Evolutionary conservation across 2,888 invertebrate genomes (phyloP).

Genomic region (Melipona bicolor): DNA sequence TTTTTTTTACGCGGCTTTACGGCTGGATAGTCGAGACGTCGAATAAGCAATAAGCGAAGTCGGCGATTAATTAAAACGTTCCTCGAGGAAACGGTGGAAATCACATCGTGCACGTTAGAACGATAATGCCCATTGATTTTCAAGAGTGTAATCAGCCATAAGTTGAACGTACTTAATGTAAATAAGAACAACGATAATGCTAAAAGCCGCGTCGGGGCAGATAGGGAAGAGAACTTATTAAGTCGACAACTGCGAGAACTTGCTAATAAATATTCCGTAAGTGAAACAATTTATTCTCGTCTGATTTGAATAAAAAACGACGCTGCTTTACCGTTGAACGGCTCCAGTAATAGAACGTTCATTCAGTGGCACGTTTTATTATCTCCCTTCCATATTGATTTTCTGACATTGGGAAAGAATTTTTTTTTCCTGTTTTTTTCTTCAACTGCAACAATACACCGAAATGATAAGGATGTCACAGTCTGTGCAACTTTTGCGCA

Average conservation of each 20-base stretch:
- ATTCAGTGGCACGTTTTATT: conserved; percentile 23
- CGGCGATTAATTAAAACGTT: neutral
- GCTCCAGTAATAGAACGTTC: conserved; percentile 8
- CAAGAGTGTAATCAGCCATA: conserved; percentile 26
- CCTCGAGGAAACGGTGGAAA: neutral
- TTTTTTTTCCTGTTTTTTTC: neutral
- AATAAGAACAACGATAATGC: conserved; percentile 41
- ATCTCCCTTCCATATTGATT: conserved; percentile 19
- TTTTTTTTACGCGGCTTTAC: neutral
- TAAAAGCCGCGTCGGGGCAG: conserved; percentile 8
- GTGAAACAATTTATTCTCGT: conserved; percentile 42
- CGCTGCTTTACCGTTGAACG: conserved; percentile 5
- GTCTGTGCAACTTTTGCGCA: neutral
- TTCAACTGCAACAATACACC: neutral
- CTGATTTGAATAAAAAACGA: conserved; percentile 44
- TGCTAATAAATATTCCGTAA: conserved; percentile 45
- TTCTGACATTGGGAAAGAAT: conserved; percentile 13
- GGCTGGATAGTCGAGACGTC: neutral
- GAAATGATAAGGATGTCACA: neutral
- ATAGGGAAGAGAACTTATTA: conserved; percentile 31
- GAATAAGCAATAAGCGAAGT: neutral
- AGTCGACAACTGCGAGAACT: conserved; percentile 28
- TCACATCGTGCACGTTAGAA: conserved; percentile 1
- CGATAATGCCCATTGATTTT: conserved; percentile 34
- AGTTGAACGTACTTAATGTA: conserved; percentile 43